Percentiles rank a stretch among this genome's conserved stretches.
These are phyloP conservation scores for Buathra laborator DNA, from an alignment of 2,888 invertebrate species.

Conservation along the genomic window DNA sequence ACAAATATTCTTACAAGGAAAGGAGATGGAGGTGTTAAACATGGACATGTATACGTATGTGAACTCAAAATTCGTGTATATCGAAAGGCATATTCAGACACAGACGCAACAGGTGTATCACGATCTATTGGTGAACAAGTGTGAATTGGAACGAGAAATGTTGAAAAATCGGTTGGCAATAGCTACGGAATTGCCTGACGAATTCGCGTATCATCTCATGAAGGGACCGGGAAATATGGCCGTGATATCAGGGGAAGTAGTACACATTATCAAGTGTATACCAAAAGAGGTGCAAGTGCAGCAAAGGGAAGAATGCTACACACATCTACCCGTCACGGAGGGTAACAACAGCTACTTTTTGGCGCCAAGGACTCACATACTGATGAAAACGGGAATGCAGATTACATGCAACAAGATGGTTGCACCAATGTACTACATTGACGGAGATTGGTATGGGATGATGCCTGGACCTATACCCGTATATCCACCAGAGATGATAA, in stretches of 20 bases:
- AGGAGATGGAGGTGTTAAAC: background rate
- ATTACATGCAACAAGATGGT: constrained; percentile 16
- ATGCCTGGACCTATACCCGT: background rate
- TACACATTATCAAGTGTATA: constrained; percentile 72
- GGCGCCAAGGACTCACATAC: constrained; percentile 26
- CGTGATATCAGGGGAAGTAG: constrained; percentile 71
- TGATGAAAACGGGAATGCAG: constrained; percentile 3
- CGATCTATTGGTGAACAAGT: constrained; percentile 7
- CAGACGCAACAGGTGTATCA: constrained; percentile 9
- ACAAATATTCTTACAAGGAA: background rate
- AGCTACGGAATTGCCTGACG: constrained; percentile 70
- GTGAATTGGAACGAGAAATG: constrained; percentile 27
- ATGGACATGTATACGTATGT: constrained; percentile 12
- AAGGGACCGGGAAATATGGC: constrained; percentile 72
- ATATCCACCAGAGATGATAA: background rate
- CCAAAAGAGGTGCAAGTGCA: constrained; percentile 65
- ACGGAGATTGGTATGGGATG: constrained; percentile 17
- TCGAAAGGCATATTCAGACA: background rate
- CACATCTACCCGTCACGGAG: constrained; percentile 69
- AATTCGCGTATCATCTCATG: constrained; percentile 72
- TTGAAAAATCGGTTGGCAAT: constrained; percentile 11
- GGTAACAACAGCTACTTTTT: constrained; percentile 24
- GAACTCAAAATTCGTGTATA: constrained; percentile 38
- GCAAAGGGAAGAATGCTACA: constrained; percentile 65
- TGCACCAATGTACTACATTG: constrained; percentile 8